Evolutionary conservation across 92 coral and sea anemone species (phyloP).

Genomic region (Paragorgia papillata): DNA sequence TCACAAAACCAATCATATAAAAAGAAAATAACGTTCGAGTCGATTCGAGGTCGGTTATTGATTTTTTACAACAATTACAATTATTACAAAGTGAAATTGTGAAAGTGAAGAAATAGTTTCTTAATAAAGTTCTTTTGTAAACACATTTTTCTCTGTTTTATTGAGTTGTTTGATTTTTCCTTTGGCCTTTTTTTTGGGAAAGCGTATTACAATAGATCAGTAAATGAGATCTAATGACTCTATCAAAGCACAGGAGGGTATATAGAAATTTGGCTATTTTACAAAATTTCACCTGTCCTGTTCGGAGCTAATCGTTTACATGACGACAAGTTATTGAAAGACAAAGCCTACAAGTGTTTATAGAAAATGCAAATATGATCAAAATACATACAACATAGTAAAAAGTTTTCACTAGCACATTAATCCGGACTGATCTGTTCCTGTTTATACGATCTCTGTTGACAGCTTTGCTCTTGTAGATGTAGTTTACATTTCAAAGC

Average conservation of each 20-base stretch:
- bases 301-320: neutral
- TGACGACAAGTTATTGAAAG: neutral
- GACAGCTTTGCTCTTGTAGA: no score
- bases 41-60: neutral
- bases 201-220: no score
- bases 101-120: neutral
- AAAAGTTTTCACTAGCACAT: neutral
- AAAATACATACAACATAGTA: conserved; percentile 1
- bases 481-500: no score
- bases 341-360: neutral
- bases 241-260: no score
- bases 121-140: conserved; percentile 37
- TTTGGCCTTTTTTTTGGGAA: neutral
- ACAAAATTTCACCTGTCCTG: neutral
- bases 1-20: conserved; percentile 29
- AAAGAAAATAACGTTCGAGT: neutral
- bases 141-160: neutral
- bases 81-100: neutral
- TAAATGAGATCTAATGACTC: no score
- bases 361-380: neutral
- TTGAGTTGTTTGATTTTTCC: neutral
- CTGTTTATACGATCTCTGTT: no score
- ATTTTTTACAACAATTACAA: neutral
- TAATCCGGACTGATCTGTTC: neutral
- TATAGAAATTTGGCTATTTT: no score